These are phyloP conservation scores for Spodoptera exigua DNA, from an alignment of 2,888 invertebrate species.

Conservation along the genomic window DNA sequence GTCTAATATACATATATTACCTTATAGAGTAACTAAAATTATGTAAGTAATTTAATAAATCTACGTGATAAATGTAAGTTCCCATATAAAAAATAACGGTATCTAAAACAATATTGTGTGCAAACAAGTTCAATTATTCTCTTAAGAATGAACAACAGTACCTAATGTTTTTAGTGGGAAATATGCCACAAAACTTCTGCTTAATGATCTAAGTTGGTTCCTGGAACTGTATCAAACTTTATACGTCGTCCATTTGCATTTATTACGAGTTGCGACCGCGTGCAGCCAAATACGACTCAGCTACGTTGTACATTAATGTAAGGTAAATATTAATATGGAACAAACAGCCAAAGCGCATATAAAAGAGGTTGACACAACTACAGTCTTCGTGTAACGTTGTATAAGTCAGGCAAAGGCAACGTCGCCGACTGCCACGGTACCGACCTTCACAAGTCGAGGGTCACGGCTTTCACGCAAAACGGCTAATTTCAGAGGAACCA, in stretches of 20 bases:
- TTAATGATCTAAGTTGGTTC: too few species aligned
- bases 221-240: background rate
- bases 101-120: too few species aligned
- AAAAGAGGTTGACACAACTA: constrained; percentile 37
- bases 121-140: too few species aligned
- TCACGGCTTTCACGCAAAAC: constrained; percentile 75
- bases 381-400: constrained; percentile 33
- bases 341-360: constrained; percentile 35
- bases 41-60: too few species aligned
- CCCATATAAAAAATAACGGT: too few species aligned
- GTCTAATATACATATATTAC: constrained; percentile 12
- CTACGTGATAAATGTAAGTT: too few species aligned
- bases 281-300: constrained; percentile 7
- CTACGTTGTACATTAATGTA: constrained; percentile 4
- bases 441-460: constrained; percentile 75
- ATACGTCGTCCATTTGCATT: background rate
- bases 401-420: constrained; percentile 61
- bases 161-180: too few species aligned
- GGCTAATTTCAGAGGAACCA: constrained; percentile 71
- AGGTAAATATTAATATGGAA: constrained; percentile 21
- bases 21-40: too few species aligned
- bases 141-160: too few species aligned
- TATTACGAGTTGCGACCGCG: constrained; percentile 6
- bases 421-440: constrained; percentile 77
- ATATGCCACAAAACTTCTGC: too few species aligned